Percentiles rank a stretch among this genome's conserved stretches.
Conservation (phyloP, 2,797 vertebrate species). For the Hemitrygon akajei region DNA sequence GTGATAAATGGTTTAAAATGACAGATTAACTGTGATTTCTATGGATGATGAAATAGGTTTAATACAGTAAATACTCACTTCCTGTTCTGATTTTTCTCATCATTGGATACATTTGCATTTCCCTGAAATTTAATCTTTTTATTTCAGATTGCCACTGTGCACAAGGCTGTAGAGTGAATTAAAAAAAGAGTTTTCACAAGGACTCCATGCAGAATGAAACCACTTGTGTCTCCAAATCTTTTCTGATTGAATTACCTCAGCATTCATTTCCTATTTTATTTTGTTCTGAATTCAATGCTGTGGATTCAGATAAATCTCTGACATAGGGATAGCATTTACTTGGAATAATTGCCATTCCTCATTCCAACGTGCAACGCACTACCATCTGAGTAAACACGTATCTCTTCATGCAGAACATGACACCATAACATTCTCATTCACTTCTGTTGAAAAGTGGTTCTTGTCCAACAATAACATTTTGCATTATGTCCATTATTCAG, state of each 20-base stretch:
- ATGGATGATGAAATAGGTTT: too few relatives aligned
- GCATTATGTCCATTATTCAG: neutral
- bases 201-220: neutral
- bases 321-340: neutral
- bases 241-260: slow-evolving; percentile 8
- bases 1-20: too few relatives aligned
- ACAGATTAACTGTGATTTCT: too few relatives aligned
- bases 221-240: neutral
- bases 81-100: too few relatives aligned
- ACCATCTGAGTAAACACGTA: neutral
- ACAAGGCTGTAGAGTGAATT: too few relatives aligned
- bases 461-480: slow-evolving; percentile 14
- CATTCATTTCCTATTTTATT: neutral
- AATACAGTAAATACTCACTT: too few relatives aligned
- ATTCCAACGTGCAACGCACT: neutral
- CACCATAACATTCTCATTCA: neutral
- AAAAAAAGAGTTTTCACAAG: too few relatives aligned
- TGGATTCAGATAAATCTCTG: slow-evolving; percentile 8
- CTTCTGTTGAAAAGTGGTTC: neutral
- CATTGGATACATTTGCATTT: too few relatives aligned
- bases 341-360: neutral
- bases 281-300: neutral
- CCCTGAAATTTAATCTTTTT: too few relatives aligned
- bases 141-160: too few relatives aligned
- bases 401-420: neutral